phyloP scores from a whole-genome alignment of 2,888 invertebrate species.

The Mycalesis mineus region DNA sequence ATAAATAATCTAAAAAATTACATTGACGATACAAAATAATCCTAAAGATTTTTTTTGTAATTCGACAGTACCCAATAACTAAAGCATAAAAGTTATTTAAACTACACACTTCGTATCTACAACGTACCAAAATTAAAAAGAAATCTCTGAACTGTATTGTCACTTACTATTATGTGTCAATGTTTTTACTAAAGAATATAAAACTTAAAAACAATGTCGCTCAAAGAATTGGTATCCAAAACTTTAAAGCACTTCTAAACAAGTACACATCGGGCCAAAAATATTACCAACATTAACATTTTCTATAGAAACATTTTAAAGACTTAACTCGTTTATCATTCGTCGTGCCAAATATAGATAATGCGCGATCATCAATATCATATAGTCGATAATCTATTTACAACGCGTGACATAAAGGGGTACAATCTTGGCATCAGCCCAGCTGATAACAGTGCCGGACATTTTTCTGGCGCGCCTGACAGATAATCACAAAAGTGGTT shows the following conservation, averaged over 20 bases:
- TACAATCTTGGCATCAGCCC: slow-evolving; percentile 20
- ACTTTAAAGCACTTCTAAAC: slow-evolving; percentile 1
- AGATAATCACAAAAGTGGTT: slow-evolving; percentile 26
- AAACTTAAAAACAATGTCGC: too few relatives aligned
- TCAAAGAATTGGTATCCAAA: not conserved
- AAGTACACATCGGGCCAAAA: slow-evolving; percentile 4
- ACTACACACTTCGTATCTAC: too few relatives aligned
- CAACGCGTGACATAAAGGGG: slow-evolving; percentile 29
- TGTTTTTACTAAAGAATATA: too few relatives aligned
- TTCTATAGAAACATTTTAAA: not conserved
- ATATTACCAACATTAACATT: not conserved
- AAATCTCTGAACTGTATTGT: too few relatives aligned
- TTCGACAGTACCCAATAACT: too few relatives aligned
- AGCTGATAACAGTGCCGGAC: slow-evolving; percentile 18
- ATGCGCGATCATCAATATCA: slow-evolving; percentile 28
- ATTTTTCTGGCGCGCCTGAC: slow-evolving; percentile 24
- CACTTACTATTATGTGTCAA: too few relatives aligned
- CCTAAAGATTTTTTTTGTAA: too few relatives aligned
- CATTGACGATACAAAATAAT: too few relatives aligned
- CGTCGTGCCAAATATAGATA: slow-evolving; percentile 24
- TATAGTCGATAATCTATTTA: slow-evolving; percentile 30
- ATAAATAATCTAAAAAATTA: too few relatives aligned
- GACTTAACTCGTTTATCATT: slow-evolving; percentile 17
- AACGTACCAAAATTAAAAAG: too few relatives aligned
- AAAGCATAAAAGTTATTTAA: too few relatives aligned